Base-by-base conservation (phyloP, 1,140 invertebrate species). In the Sipha flava region DNA sequence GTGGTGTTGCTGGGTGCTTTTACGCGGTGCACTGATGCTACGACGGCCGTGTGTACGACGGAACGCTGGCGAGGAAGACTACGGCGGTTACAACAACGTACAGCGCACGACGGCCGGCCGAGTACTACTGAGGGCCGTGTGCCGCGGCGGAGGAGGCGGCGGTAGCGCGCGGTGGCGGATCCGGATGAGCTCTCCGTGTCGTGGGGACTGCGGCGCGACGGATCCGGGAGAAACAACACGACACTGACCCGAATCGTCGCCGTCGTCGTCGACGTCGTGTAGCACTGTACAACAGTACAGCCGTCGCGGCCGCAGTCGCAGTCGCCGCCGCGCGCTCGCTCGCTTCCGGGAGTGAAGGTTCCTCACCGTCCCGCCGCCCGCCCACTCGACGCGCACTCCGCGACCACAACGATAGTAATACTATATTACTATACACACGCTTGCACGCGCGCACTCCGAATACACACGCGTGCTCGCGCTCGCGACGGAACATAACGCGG, bases 201-300 rank as follows among this genome's bases (percentile, higher is more conserved):
- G 47, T 47, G 70, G 43, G 68, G 68, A 49, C 59, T 16, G 29
- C 59, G 29, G 10, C 47, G 70, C 47, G 49, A 6, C 14, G 73
- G 73, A 77, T 77, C 73, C 73, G 73, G 73, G 73, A 77, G 73
- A 77, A 77, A 77, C 73, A 75, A 75, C 72, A 77, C 73, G 73
- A 77, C 73, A 57, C 73, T 77, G 73, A 77, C 73, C 73, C 73
- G 73, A 77, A 77, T 77, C 73, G 73, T 77, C 73, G 73, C 23
- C 73, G 34, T 18, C 73, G 70, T 12, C 47, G 73, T 23, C 73
- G 49, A 23, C 5, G 54, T 5, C 7, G 7, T n/a, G n/a, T n/a
- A n/a, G n/a, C n/a, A n/a, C n/a, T n/a, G n/a, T n/a, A n/a, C n/a
- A n/a, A n/a, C n/a, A n/a, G n/a, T n/a, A n/a, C n/a, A n/a, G n/a